Evolutionary conservation across 2,113 vertebrate species (phyloP).

Genomic region (Entomyzon cyanotis): DNA sequence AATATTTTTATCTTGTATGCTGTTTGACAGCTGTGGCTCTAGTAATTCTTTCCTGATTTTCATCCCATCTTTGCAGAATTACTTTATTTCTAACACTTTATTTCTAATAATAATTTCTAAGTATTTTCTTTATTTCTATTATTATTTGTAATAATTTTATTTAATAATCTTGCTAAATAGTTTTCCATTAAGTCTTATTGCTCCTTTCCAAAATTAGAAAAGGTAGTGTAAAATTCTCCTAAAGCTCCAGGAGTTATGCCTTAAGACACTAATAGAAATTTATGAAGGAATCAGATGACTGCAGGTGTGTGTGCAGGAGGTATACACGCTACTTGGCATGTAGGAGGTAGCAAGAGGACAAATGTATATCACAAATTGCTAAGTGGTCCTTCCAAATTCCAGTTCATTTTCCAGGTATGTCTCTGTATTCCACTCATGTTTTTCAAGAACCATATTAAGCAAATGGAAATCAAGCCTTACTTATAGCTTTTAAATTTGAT

Average conservation of each 20-base stretch:
- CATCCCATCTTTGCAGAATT: not conserved
- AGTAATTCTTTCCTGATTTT: not conserved
- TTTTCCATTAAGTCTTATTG: not conserved
- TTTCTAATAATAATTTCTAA: not conserved
- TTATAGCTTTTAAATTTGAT: not conserved
- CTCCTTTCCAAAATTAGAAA: not conserved
- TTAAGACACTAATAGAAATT: not conserved
- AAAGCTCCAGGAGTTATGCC: not conserved
- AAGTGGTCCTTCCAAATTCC: not conserved
- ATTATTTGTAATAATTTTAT: not conserved
- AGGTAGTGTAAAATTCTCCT: not conserved
- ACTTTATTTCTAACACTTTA: not conserved
- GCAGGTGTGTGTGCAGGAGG: not conserved
- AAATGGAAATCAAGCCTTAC: not conserved
- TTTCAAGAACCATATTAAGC: not conserved
- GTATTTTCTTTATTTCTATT: not conserved
- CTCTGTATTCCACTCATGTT: not conserved
- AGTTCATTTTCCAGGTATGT: not conserved
- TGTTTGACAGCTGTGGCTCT: not conserved
- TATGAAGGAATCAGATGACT: not conserved
- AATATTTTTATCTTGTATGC: not conserved
- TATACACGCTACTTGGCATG: not conserved
- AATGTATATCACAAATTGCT: not conserved
- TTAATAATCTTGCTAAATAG: not conserved
- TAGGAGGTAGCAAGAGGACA: not conserved